Base-by-base conservation (phyloP, 2,113 vertebrate genomes). In the Phylloscopus trochiloides region DNA sequence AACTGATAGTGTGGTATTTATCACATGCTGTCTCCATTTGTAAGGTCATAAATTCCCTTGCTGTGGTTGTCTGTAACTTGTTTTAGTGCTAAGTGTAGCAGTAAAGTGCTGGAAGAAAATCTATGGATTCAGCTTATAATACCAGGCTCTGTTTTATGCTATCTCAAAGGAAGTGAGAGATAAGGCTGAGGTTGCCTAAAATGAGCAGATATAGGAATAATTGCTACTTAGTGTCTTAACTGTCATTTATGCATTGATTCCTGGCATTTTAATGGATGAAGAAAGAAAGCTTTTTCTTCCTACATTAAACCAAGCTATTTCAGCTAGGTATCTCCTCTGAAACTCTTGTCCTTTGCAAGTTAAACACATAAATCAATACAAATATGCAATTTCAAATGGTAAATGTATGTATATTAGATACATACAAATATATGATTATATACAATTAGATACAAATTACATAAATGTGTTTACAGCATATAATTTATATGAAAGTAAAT, bases 161-260 rank as follows among this genome's bases (percentile, higher is more conserved):
- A 57, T 95, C 95, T 92, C 25, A 15, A 90, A 94, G 95, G 94
- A 96, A 92, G 65, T 86, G 57, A 96, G 58, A 94, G 85, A 89
- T 94, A 97, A 96, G 70, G 17, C 40, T 86, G 76, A 88, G 70
- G 90, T 84, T 92, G 72, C 42, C 65, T 91, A 78, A 92, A 96
- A 89, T 50, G 89, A 92, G 63, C 55, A 96, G 88, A 87, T 94
- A 84, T 6, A 40, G 77, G 58, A 91, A 91, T 95, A 95, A 95
- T 93, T 86, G 92, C 93, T 96, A 93, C 93, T 95, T 96, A 97
- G 81, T 86, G 87, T 95, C 88, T 86, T 86, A 90, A 90, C 90
- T 96, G 93, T 91, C 85, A 95, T 93, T 95, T 88, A 63, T 88
- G 38, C 19, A 67, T 92, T 91, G 93, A 93, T 92, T 94, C 67